Percentiles rank a stretch among this genome's conserved stretches.
phyloP scores from a whole-genome alignment of 2,797 vertebrate species.

The Loris lydekkerianus region DNA sequence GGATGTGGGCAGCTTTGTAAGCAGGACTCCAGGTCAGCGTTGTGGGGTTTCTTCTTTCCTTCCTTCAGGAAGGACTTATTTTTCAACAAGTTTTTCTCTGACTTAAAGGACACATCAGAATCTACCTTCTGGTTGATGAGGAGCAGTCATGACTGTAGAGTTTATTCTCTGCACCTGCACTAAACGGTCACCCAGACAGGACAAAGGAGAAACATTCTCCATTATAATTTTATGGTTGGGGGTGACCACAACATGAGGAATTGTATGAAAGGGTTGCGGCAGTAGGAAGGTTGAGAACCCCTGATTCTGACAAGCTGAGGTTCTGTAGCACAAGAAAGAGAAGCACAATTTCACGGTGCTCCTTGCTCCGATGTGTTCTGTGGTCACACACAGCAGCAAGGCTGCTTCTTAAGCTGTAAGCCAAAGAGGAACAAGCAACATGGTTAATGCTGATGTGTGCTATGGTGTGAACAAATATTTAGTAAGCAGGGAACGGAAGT shows the following conservation, averaged over 20 bases:
- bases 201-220: background rate
- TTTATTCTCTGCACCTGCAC: background rate
- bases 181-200: background rate
- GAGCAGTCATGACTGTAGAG: background rate
- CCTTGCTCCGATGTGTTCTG: fast-evolving
- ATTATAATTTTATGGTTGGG: no score
- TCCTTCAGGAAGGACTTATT: background rate
- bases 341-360: background rate
- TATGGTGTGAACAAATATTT: background rate
- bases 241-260: no score
- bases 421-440: background rate
- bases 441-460: background rate
- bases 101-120: background rate
- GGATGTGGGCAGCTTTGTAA: background rate
- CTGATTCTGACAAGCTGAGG: background rate
- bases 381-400: background rate
- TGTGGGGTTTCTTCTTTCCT: background rate
- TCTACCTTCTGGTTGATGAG: background rate
- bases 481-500: background rate
- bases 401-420: background rate
- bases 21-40: background rate
- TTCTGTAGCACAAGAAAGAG: background rate
- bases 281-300: no score
- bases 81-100: background rate
- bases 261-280: no score